Percentiles rank a stretch among this genome's conserved stretches.
Evolutionary conservation across 1,140 invertebrate species (phyloP).

Genomic region (Anthonomus grandis): DNA sequence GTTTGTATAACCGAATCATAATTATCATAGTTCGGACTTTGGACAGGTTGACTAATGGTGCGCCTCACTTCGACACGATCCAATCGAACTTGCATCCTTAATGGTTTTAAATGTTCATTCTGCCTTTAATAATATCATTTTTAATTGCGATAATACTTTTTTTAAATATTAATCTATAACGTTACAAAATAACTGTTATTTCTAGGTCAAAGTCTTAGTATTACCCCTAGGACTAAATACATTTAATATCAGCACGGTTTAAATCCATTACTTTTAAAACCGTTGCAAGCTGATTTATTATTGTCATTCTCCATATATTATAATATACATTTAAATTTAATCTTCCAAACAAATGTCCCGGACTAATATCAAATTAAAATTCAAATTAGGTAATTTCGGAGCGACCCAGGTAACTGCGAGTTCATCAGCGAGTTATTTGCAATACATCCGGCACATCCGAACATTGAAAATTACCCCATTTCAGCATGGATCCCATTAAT

Average conservation of each 20-base stretch:
- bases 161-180: neutral
- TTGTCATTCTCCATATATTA: no score
- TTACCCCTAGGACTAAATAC: neutral
- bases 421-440: no score
- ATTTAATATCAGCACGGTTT: neutral
- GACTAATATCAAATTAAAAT: no score
- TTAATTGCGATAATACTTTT: no score
- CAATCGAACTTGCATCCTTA: conserved; percentile 16
- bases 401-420: no score
- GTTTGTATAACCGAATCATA: conserved; percentile 23
- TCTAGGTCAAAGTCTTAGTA: neutral
- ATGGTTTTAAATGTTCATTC: neutral
- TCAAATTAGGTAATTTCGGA: no score
- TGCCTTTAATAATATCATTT: neutral
- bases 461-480: conserved; percentile 18
- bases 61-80: conserved; percentile 6
- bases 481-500: conserved; percentile 17
- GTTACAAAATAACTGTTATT: no score
- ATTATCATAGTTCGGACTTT: conserved; percentile 19
- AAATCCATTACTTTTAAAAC: neutral
- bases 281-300: neutral
- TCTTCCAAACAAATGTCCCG: no score
- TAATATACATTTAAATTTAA: no score
- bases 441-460: neutral
- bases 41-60: conserved; percentile 21